Percentiles rank a stretch among this genome's conserved stretches.
phyloP scores from a whole-genome alignment of 2,888 invertebrate species.

The Clostera curtula region DNA sequence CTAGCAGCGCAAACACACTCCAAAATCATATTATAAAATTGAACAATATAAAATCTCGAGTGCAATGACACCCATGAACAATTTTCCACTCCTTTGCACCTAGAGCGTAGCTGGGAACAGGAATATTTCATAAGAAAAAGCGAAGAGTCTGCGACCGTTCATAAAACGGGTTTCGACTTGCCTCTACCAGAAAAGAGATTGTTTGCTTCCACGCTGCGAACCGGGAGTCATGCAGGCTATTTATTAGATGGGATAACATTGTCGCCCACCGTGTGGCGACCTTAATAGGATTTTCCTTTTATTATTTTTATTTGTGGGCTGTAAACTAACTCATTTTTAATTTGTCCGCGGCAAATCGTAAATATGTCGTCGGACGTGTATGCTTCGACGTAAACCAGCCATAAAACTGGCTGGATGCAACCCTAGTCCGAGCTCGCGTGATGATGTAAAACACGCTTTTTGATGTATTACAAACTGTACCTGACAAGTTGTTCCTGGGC shows the following conservation, averaged over 20 bases:
- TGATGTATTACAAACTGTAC: conserved; percentile 36
- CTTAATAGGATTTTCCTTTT: conserved; percentile 62
- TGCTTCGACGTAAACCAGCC: conserved; percentile 44
- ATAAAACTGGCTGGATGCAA: conserved; percentile 45
- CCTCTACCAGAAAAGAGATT: conserved; percentile 51
- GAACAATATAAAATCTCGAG: conserved; percentile 12
- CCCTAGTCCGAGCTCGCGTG: conserved; percentile 28
- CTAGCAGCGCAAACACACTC: not conserved
- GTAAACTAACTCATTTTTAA: conserved; percentile 71
- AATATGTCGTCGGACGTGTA: conserved; percentile 53
- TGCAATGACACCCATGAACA: conserved; percentile 28
- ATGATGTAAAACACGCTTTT: conserved; percentile 29
- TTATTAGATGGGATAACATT: conserved; percentile 68
- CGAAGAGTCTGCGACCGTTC: conserved; percentile 44
- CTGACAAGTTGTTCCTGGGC: conserved; percentile 16
- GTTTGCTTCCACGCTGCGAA: conserved; percentile 52
- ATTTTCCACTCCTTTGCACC: conserved; percentile 33
- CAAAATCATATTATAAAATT: conserved; percentile 9
- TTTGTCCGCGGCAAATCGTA: conserved; percentile 60
- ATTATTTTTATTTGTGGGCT: conserved; percentile 60
- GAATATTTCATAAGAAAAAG: conserved; percentile 46
- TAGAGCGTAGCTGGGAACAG: conserved; percentile 33
- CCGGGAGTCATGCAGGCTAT: conserved; percentile 57
- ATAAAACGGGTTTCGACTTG: conserved; percentile 60
- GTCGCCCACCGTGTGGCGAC: conserved; percentile 38